Evolutionary conservation across 2,113 vertebrate genomes (phyloP).

Genomic region (Oncorhynchus mykiss): DNA sequence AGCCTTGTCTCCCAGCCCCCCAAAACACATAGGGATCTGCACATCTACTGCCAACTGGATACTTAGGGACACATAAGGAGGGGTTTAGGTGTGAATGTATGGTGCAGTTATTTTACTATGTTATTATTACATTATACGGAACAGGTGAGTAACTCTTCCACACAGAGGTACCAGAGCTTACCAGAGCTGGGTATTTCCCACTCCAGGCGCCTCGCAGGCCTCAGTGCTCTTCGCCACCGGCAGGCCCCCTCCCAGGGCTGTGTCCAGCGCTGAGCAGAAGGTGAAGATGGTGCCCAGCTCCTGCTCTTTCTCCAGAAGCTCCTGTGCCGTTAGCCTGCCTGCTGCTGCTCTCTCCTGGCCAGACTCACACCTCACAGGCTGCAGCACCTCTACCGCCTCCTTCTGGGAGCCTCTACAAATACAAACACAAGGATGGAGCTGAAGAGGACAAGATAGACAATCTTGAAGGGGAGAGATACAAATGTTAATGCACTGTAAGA

Average conservation of each 20-base stretch:
- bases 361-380: constrained; percentile 68
- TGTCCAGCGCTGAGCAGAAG: constrained; percentile 87
- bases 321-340: constrained; percentile 80
- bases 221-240: constrained; percentile 86
- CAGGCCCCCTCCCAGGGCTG: constrained; percentile 85
- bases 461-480: neutral
- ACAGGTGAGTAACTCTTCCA: neutral
- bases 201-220: constrained; percentile 88
- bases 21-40: constrained; percentile 90
- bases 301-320: constrained; percentile 87
- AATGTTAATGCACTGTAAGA: neutral
- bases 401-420: constrained; percentile 82
- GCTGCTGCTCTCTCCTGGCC: constrained; percentile 38
- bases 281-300: constrained; percentile 82
- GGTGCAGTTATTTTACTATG: neutral
- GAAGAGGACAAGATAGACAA: no score
- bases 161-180: constrained; percentile 54
- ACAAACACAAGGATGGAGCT: constrained; percentile 2
- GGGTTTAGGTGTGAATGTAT: no score
- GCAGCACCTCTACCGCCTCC: constrained; percentile 83
- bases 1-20: constrained; percentile 85
- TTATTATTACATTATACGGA: neutral
- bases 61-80: constrained; percentile 64
- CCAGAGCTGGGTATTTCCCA: constrained; percentile 96
- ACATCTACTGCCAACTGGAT: constrained; percentile 90